Evolutionary conservation across 2,113 vertebrate genomes (phyloP), one percentile per base, ranked within the genome.

Genomic region (Falcunculus frontatus): DNA sequence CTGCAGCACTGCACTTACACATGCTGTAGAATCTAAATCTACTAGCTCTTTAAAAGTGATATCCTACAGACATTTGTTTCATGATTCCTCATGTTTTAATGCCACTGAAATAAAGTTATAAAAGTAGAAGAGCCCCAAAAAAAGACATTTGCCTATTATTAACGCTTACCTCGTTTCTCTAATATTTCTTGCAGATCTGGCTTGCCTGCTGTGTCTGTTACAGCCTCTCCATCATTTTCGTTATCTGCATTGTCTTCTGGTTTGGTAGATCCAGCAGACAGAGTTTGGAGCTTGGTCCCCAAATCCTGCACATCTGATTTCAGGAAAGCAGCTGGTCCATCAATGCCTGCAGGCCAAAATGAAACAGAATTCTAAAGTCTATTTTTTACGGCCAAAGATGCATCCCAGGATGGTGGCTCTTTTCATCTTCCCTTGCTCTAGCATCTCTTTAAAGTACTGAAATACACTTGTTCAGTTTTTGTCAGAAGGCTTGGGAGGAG

Each of bases 171-270:
- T 87, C 98, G 97, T 95, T 98, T 99, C 89, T 99, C 98, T 67
- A 99, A 97, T 82, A 99, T 97, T 90, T 99, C 98, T 21, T 99
- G 99, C 35, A 99, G 98, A 87, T 98, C 98, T 22, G 97, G 97
- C 93, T 99, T 99, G 93, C 95, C 53, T 70, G 65, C 33, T 32
- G 97, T 79, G n/a, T 98, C 98, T 35, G 96, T 84, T 57, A 97
- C 75, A 32, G 93, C 87, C 74, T 98, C 98, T 5, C 96, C 97
- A 79, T 97, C 97, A 37, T 95, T 93, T 20, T 98, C 98, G 55
- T 96, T 94, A 91, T 99, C 98, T 0, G 92, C 67, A n/a, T 92
- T 97, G 27, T 98, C 98, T 50, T 98, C 96, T 19, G 96, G 39
- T 39, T 97, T 95, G 16, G 97, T 94, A 89, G 98, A 98, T 93